A percentile compares a stretch with the other conserved stretches of the same genome.
Conservation (phyloP, 53 echinoderm and acorn worm species). For the Apostichopus leukothele region DNA sequence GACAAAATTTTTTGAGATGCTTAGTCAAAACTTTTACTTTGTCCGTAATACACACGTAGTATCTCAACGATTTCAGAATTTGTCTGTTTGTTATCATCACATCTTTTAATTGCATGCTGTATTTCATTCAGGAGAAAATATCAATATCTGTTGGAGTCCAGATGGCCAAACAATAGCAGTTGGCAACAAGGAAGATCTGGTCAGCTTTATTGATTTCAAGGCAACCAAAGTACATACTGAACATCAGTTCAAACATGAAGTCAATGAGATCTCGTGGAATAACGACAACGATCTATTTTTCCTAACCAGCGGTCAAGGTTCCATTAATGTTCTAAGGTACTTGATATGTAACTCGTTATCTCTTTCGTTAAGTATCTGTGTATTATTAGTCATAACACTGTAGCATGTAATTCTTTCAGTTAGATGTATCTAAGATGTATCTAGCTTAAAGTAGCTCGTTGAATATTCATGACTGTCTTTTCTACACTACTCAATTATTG, state of each 20-base stretch:
- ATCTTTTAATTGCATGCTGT: neutral
- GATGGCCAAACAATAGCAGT: conserved; percentile 96
- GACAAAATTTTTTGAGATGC: no score
- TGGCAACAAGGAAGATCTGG: conserved; percentile 99
- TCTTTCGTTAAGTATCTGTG: no score
- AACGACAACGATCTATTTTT: conserved; percentile 95
- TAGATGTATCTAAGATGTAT: no score
- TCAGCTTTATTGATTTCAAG: conserved; percentile 92
- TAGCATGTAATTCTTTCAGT: no score
- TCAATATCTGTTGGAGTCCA: conserved; percentile 99
- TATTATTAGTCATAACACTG: no score
- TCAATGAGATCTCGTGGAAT: conserved; percentile 98
- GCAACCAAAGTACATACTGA: conserved; percentile 64
- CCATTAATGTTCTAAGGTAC: conserved; percentile 92
- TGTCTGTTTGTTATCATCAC: no score
- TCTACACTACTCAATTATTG: no score
- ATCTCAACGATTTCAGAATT: no score
- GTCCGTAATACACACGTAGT: no score
- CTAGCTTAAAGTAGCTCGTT: no score
- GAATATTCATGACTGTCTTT: no score
- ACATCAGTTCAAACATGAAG: conserved; percentile 96
- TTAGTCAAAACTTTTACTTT: no score
- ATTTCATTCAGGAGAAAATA: conserved; percentile 77
- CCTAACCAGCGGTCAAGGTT: conserved; percentile 95
- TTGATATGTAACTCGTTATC: neutral